phyloP scores from a whole-genome alignment of 2,888 invertebrate species.

The Callyntrura guangdongensis region DNA sequence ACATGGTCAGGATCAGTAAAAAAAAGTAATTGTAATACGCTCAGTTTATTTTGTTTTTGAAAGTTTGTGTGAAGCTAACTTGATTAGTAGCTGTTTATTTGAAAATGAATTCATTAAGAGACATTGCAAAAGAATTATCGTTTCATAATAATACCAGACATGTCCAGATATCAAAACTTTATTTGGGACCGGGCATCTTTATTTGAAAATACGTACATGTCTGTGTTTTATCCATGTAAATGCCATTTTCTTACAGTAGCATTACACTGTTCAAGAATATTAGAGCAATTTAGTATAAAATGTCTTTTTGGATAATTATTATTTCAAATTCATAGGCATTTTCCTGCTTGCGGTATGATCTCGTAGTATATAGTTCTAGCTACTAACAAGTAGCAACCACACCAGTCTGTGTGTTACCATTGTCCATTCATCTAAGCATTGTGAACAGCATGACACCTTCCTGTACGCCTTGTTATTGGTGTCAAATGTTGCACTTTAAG shows the following conservation, averaged over 20 bases:
- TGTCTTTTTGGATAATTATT: conserved; percentile 53
- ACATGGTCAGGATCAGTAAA: too few relatives aligned
- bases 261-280: conserved; percentile 30
- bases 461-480: conserved; percentile 28
- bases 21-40: too few relatives aligned
- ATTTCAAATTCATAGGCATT: conserved; percentile 33
- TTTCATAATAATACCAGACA: too few relatives aligned
- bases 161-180: too few relatives aligned
- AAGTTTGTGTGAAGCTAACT: too few relatives aligned
- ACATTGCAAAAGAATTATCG: too few relatives aligned
- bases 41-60: too few relatives aligned
- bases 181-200: too few relatives aligned
- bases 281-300: conserved; percentile 57
- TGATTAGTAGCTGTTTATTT: too few relatives aligned
- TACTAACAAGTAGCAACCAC: background rate
- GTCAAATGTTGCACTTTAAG: conserved; percentile 54
- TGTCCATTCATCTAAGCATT: conserved; percentile 36
- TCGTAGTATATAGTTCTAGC: too few relatives aligned
- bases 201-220: background rate
- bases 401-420: background rate
- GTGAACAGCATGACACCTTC: conserved; percentile 52
- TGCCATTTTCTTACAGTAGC: conserved; percentile 24
- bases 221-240: background rate
- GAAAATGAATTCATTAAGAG: too few relatives aligned
- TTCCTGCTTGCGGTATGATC: conserved; percentile 7